These are phyloP conservation scores for Petrocephalus microphthalmus DNA, from an alignment of 2,113 vertebrate species.

Conservation along the genomic window DNA sequence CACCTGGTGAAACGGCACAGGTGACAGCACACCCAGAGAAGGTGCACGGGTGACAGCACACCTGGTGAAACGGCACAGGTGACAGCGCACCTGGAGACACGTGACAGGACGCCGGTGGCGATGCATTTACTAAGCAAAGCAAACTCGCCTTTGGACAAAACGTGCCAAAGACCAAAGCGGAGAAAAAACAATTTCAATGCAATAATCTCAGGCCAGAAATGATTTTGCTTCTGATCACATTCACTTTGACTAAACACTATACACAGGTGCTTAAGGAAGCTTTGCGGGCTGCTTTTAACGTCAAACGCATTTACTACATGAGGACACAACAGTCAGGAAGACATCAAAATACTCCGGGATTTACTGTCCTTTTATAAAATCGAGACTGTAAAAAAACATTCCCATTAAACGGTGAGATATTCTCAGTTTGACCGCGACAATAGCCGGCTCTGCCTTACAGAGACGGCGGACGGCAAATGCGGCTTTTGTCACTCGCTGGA, in stretches of 20 bases:
- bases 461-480: not conserved
- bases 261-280: not conserved
- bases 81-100: not conserved
- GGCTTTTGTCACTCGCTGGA: not conserved
- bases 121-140: not conserved
- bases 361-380: not conserved
- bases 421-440: conserved; percentile 8
- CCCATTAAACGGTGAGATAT: not conserved
- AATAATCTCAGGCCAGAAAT: not conserved
- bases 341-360: not conserved
- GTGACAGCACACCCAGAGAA: not conserved
- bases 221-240: not conserved
- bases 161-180: not conserved
- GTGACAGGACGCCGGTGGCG: not conserved
- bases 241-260: not conserved
- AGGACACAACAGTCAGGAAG: not conserved
- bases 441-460: not conserved
- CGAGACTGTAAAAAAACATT: not conserved
- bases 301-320: not conserved
- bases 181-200: not conserved
- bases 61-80: not conserved
- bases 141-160: not conserved
- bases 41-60: not conserved
- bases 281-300: not conserved
- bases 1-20: not conserved